These are phyloP conservation scores for Octomys mimax DNA, from an alignment of 2,797 vertebrate species.

Conservation along the genomic window DNA sequence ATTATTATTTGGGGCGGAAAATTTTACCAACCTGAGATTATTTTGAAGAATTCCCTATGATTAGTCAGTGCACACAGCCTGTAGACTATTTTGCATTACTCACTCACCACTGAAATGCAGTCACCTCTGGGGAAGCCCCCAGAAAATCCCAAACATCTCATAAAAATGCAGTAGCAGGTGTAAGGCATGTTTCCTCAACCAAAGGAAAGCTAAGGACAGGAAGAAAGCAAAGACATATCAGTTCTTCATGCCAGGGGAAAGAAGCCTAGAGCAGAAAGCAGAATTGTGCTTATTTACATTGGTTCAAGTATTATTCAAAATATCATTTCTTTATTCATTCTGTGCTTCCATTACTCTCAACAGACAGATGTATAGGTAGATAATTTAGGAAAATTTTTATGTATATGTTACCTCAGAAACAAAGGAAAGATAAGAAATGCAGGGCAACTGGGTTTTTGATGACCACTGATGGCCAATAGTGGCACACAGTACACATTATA, in stretches of 20 bases:
- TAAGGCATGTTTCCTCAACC: slow-evolving; percentile 14
- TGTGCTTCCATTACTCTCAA: too few relatives aligned
- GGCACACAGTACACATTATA: neutral
- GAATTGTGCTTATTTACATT: neutral
- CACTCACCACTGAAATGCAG: slow-evolving; percentile 48
- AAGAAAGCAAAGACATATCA: slow-evolving; percentile 34
- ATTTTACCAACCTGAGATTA: slow-evolving; percentile 80
- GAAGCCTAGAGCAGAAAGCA: neutral
- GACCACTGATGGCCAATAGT: neutral
- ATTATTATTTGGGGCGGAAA: slow-evolving; percentile 81
- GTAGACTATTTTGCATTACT: slow-evolving; percentile 66
- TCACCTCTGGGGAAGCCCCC: slow-evolving; percentile 56
- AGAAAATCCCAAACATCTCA: slow-evolving; percentile 61
- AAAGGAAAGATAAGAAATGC: neutral
- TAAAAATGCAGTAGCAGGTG: slow-evolving; percentile 48
- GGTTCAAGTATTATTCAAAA: neutral
- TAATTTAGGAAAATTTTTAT: neutral
- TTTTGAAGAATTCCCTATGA: slow-evolving; percentile 78
- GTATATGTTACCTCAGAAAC: neutral
- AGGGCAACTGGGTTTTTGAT: neutral
- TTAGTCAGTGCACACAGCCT: slow-evolving; percentile 51
- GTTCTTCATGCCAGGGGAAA: neutral
- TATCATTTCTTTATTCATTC: neutral
- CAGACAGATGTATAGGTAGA: neutral
- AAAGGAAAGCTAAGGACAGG: slow-evolving; percentile 57